A percentile compares a stretch with the other conserved stretches of the same genome.
phyloP scores from a whole-genome alignment of 1,140 invertebrate species.

The Drosophila quadrilineata region DNA sequence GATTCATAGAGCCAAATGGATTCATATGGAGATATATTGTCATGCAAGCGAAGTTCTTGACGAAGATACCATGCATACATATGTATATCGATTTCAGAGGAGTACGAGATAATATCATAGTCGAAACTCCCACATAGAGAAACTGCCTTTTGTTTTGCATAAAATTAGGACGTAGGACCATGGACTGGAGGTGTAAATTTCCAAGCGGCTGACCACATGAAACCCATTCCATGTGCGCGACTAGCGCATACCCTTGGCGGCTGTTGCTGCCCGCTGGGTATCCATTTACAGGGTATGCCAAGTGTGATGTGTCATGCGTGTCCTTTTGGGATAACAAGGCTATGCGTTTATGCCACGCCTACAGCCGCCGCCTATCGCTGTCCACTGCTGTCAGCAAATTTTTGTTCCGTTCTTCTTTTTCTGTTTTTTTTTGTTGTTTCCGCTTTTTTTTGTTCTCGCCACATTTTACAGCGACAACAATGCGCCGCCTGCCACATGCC shows the following conservation, averaged over 20 bases:
- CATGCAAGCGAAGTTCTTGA: too few relatives aligned
- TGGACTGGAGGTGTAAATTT: conserved; percentile 35
- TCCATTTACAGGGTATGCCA: conserved; percentile 18
- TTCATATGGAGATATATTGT: too few relatives aligned
- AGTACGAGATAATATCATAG: too few relatives aligned
- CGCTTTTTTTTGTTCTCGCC: neutral
- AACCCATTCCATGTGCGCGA: conserved; percentile 50
- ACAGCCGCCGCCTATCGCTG: neutral
- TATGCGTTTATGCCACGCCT: conserved; percentile 18
- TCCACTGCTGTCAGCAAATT: neutral
- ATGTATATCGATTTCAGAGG: too few relatives aligned
- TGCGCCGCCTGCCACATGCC: conserved; percentile 17
- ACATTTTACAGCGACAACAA: conserved; percentile 22
- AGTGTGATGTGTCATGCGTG: neutral
- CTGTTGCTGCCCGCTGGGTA: too few relatives aligned
- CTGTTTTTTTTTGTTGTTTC: neutral
- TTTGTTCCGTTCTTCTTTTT: neutral
- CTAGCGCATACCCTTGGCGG: conserved; percentile 1
- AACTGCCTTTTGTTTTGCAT: conserved; percentile 34
- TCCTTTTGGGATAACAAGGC: conserved; percentile 22
- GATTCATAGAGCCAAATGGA: too few relatives aligned
- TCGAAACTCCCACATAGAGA: too few relatives aligned
- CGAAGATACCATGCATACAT: too few relatives aligned
- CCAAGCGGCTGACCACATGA: conserved; percentile 60
- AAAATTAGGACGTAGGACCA: conserved; percentile 8